phyloP scores from a whole-genome alignment of 2,888 invertebrate species.

The Lissocephala sabroskyi region DNA sequence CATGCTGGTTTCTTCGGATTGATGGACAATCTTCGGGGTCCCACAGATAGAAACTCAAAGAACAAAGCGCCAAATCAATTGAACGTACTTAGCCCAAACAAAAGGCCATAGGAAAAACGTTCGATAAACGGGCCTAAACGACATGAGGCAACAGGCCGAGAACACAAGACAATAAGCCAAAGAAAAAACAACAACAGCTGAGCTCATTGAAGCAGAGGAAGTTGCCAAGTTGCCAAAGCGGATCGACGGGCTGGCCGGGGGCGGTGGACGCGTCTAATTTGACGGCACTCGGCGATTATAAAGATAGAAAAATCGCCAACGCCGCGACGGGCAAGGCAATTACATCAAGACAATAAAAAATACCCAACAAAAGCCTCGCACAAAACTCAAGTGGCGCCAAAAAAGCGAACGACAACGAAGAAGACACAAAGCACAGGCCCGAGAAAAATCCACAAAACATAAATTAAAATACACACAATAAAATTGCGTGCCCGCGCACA shows the following conservation, averaged over 20 bases:
- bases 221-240: too few species aligned
- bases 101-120: too few species aligned
- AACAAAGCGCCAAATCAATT: too few species aligned
- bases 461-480: constrained; percentile 62
- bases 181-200: background rate
- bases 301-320: constrained; percentile 35
- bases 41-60: too few species aligned
- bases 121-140: too few species aligned
- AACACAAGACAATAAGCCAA: too few species aligned
- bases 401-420: background rate
- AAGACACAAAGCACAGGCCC: too few species aligned
- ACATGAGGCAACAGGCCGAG: too few species aligned
- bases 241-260: background rate
- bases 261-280: constrained; percentile 48
- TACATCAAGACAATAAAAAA: constrained; percentile 16
- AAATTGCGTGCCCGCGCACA: constrained; percentile 45
- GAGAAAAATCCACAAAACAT: constrained; percentile 19
- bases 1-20: too few species aligned
- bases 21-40: too few species aligned
- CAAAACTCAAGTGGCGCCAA: constrained; percentile 3
- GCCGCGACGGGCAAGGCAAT: background rate
- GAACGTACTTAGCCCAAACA: too few species aligned
- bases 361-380: background rate
- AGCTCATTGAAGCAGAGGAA: constrained; percentile 53
- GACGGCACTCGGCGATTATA: constrained; percentile 50